A percentile compares a stretch with the other conserved stretches of the same genome.
phyloP scores from a whole-genome alignment of 2,113 vertebrate genomes.

The Sinocyclocheilus maitianheensis region DNA sequence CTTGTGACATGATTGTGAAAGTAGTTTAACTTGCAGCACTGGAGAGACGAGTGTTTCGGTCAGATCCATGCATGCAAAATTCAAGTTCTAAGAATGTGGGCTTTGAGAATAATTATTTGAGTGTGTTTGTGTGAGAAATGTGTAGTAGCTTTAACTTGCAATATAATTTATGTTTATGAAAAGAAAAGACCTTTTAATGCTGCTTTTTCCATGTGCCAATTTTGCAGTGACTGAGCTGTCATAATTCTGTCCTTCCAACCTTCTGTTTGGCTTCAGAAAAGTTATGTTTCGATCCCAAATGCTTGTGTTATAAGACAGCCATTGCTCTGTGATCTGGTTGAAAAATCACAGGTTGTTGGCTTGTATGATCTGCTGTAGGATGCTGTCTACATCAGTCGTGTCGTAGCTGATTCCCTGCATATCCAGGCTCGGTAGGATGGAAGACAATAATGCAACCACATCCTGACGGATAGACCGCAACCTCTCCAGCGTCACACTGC shows the following conservation, averaged over 20 bases:
- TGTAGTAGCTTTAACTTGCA: not conserved
- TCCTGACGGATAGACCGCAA: slow-evolving; percentile 74
- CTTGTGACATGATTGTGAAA: not conserved
- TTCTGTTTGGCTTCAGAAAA: not conserved
- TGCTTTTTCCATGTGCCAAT: not conserved
- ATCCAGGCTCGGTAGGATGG: slow-evolving; percentile 79
- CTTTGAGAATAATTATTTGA: not conserved
- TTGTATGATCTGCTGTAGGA: slow-evolving; percentile 82
- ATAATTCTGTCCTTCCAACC: not conserved
- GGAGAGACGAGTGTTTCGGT: not conserved
- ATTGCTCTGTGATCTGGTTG: not conserved
- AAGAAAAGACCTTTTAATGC: not conserved
- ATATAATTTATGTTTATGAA: not conserved
- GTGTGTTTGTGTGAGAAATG: not conserved
- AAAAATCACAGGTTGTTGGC: slow-evolving; percentile 68
- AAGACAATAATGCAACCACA: slow-evolving; percentile 77
- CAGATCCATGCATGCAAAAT: not conserved
- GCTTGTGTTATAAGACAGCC: not conserved
- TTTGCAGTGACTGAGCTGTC: not conserved
- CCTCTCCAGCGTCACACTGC: slow-evolving; percentile 71
- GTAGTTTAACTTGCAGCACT: not conserved
- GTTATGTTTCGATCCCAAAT: not conserved
- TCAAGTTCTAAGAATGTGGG: not conserved
- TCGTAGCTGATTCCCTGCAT: slow-evolving; percentile 78
- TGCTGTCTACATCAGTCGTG: slow-evolving; percentile 76